A percentile compares a stretch with the other conserved stretches of the same genome.
phyloP scores from a whole-genome alignment of 1,140 invertebrate genomes.

The Drosophila obscura region DNA sequence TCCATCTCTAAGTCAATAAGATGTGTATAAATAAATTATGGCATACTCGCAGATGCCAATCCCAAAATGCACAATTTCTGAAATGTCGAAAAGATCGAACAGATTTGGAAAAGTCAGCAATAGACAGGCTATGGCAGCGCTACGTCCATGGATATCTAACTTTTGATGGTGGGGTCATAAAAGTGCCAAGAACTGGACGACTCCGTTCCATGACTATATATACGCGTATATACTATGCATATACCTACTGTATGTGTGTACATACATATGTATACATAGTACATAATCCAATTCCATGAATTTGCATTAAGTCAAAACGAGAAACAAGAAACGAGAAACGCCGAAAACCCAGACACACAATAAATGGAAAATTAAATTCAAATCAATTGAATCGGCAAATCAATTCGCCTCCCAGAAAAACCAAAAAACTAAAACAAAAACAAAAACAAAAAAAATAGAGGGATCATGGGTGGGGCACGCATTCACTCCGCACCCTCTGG shows the following conservation, averaged over 20 bases:
- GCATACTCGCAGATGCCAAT: constrained; percentile 33
- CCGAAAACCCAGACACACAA: constrained; percentile 39
- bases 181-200: constrained; percentile 31
- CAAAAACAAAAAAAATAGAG: not conserved
- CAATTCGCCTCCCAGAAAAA: constrained; percentile 5
- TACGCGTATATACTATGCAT: not conserved
- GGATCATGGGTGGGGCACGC: constrained; percentile 20
- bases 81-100: constrained; percentile 19
- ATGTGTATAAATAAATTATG: constrained; percentile 68
- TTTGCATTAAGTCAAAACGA: constrained; percentile 54
- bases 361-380: constrained; percentile 63
- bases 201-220: not conserved
- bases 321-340: constrained; percentile 9
- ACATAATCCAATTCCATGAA: constrained; percentile 57
- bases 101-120: constrained; percentile 23
- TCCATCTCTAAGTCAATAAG: constrained; percentile 54
- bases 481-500: constrained; percentile 27
- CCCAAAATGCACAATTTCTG: constrained; percentile 24
- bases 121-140: constrained; percentile 37
- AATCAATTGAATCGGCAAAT: constrained; percentile 70
- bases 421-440: not conserved
- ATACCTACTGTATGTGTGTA: not conserved
- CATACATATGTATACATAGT: constrained; percentile 13
- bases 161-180: constrained; percentile 39
- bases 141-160: constrained; percentile 40